Conservation (phyloP, 2,797 vertebrate genomes). For the Eleutherodactylus coqui region DNA sequence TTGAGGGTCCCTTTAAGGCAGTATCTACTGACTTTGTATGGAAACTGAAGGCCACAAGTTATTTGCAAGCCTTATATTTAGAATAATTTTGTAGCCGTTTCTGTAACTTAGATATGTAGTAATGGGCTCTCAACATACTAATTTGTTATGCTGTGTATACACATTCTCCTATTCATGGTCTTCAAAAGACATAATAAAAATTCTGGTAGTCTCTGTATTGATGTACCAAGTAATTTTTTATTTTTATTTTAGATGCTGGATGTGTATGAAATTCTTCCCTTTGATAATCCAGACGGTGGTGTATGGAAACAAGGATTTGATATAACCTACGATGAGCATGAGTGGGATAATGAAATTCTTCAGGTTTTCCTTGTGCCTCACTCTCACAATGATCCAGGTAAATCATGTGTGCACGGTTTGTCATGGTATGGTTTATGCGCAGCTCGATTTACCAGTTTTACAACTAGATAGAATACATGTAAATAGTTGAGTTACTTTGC, state of each 20-base stretch:
- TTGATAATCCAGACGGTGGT: slow-evolving; percentile 91
- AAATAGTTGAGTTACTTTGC: not conserved
- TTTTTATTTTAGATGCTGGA: slow-evolving; percentile 85
- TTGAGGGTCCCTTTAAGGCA: too few species aligned
- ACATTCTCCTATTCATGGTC: too few species aligned
- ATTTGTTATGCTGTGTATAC: too few species aligned
- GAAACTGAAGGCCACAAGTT: not conserved
- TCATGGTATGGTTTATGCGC: not conserved
- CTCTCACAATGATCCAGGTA: slow-evolving; percentile 95
- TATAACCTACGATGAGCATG: slow-evolving; percentile 82
- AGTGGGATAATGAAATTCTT: slow-evolving; percentile 86
- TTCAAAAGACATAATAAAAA: too few species aligned
- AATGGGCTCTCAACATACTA: too few species aligned
- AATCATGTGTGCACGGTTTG: not conserved
- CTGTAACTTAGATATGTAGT: too few species aligned
- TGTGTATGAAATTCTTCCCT: slow-evolving; percentile 86
- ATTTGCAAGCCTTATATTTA: not conserved
- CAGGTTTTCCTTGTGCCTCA: slow-evolving; percentile 91
- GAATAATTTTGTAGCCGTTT: not conserved
- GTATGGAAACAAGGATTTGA: slow-evolving; percentile 96
- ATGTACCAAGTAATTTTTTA: too few species aligned
- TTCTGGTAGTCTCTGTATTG: not conserved
- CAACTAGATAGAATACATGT: not conserved
- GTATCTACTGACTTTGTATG: not conserved
- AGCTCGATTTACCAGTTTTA: too few species aligned